A percentile compares a stretch with the other conserved stretches of the same genome.
Conservation (phyloP, 2,113 vertebrate species). For the Sylvietta virens region DNA sequence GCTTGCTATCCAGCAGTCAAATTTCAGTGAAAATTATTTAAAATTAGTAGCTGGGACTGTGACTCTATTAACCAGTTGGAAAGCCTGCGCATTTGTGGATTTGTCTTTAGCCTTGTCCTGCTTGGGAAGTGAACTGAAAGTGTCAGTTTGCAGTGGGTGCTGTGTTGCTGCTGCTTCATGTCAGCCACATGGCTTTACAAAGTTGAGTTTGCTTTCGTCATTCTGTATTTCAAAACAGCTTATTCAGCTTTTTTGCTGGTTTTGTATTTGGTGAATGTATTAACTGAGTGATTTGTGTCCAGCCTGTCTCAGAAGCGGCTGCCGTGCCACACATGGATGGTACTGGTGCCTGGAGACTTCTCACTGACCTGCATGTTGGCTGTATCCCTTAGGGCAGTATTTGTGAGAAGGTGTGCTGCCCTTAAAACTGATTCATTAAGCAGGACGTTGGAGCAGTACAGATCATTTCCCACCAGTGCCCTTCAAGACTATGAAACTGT, state of each 20-base stretch:
- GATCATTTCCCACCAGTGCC: not conserved
- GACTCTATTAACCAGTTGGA: not conserved
- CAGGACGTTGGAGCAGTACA: not conserved
- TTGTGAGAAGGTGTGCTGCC: not conserved
- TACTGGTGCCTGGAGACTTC: not conserved
- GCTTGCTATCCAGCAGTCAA: not conserved
- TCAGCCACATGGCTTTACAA: not conserved
- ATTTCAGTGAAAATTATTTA: not conserved
- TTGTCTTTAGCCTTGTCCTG: not conserved
- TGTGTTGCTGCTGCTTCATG: not conserved
- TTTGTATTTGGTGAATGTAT: not conserved
- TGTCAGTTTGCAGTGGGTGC: accelerated
- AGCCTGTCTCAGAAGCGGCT: not conserved
- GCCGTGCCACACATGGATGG: not conserved
- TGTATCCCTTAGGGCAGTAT: not conserved
- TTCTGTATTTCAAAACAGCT: not conserved
- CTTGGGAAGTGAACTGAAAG: not conserved
- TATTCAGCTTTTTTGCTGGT: not conserved
- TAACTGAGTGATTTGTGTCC: not conserved
- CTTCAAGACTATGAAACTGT: not conserved
- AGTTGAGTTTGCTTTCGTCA: not conserved
- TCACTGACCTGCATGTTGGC: not conserved
- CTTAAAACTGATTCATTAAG: not conserved
- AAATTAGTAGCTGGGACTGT: not conserved
- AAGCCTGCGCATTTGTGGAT: not conserved